Conservation (phyloP, 1,140 invertebrate species). For the Drosophila varians region DNA sequence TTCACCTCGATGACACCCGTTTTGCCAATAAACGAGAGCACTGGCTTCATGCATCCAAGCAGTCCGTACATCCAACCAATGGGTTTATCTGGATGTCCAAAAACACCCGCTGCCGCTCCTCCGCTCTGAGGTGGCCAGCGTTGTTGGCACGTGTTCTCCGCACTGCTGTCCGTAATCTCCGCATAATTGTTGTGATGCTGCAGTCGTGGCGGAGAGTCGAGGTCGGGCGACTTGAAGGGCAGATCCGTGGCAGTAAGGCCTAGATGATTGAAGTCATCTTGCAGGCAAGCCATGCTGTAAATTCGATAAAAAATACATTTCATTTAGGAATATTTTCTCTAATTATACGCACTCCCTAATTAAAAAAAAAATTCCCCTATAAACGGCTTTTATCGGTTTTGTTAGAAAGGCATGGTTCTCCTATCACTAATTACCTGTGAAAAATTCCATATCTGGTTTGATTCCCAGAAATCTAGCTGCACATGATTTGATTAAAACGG, state of each 20-base stretch:
- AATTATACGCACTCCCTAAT: not conserved
- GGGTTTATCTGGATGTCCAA: conserved; percentile 84
- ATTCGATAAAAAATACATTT: not conserved
- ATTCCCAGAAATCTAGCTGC: not conserved
- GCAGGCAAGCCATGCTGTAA: conserved; percentile 87
- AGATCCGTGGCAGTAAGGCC: conserved; percentile 82
- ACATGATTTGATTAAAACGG: too few species aligned
- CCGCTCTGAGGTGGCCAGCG: conserved; percentile 83
- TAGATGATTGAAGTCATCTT: conserved; percentile 87
- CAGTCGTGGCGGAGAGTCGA: conserved; percentile 52
- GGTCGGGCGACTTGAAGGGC: conserved; percentile 81
- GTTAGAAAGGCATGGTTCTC: not conserved
- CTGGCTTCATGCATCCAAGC: conserved; percentile 93
- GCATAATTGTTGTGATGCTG: conserved; percentile 73
- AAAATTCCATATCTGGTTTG: not conserved
- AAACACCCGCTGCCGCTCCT: conserved; percentile 52
- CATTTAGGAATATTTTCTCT: not conserved
- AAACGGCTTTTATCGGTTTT: not conserved
- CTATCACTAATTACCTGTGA: not conserved
- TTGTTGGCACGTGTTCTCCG: conserved; percentile 80
- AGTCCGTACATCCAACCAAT: conserved; percentile 92
- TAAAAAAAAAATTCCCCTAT: too few species aligned
- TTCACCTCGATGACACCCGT: conserved; percentile 84
- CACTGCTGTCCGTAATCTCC: conserved; percentile 80
- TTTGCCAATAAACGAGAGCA: conserved; percentile 93